Evolutionary conservation across 2,113 vertebrate species (phyloP).

Genomic region (Hiodon tergisus): DNA sequence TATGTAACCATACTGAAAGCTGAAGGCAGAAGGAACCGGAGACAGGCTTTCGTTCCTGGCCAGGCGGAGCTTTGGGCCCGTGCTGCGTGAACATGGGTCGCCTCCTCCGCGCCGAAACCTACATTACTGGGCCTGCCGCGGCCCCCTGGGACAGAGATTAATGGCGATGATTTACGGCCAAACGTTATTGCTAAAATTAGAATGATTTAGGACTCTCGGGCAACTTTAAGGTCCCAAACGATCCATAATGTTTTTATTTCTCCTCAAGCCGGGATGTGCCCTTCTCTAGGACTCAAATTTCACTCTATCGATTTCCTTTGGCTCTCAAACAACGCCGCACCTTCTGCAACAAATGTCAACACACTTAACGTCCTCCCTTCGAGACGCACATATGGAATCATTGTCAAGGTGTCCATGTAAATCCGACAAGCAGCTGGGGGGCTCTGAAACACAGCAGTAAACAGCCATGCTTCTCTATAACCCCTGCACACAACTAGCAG

Average conservation of each 20-base stretch:
- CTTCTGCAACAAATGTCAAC: not conserved
- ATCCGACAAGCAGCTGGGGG: no score
- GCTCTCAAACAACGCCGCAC: constrained; percentile 15
- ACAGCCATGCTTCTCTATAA: no score
- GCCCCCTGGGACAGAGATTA: constrained; percentile 74
- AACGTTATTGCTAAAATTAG: constrained; percentile 62
- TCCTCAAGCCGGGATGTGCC: constrained; percentile 33
- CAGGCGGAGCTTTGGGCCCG: constrained; percentile 37
- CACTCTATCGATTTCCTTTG: not conserved
- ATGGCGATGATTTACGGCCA: constrained; percentile 74
- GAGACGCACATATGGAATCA: no score
- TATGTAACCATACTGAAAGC: not conserved
- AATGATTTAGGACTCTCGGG: constrained; percentile 32
- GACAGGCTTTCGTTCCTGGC: not conserved
- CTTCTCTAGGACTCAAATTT: constrained; percentile 32
- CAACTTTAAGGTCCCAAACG: constrained; percentile 46
- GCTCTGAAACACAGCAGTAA: not conserved
- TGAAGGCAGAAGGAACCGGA: not conserved
- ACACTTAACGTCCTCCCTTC: not conserved
- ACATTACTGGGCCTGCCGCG: constrained; percentile 75
- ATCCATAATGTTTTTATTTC: constrained; percentile 38
- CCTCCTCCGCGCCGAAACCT: constrained; percentile 72
- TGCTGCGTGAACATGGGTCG: constrained; percentile 57
- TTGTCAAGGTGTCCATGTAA: no score
- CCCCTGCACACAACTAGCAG: no score